Evolutionary conservation across 2,888 invertebrate genomes (phyloP).

Genomic region (Lomographa bimaculata): DNA sequence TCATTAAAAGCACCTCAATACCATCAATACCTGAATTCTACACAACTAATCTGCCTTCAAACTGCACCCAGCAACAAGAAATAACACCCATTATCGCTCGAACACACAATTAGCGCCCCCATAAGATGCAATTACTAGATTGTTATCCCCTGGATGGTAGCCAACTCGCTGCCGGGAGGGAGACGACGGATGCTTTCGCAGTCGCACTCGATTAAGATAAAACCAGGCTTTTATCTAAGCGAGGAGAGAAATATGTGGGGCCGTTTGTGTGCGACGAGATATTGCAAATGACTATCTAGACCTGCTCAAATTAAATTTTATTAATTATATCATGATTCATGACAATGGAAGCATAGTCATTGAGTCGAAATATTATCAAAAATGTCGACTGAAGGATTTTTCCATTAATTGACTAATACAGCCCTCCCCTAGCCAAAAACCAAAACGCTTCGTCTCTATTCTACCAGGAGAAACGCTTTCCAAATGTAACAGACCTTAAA

Average conservation of each 20-base stretch:
- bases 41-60: not conserved
- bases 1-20: too few species aligned
- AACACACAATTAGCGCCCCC: constrained; percentile 36
- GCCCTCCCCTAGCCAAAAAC: too few species aligned
- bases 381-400: too few species aligned
- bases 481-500: too few species aligned
- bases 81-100: constrained; percentile 29
- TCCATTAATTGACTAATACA: too few species aligned
- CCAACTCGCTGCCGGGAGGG: constrained; percentile 37
- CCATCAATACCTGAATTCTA: too few species aligned
- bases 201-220: constrained; percentile 32
- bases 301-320: too few species aligned
- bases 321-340: too few species aligned
- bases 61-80: constrained; percentile 19
- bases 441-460: too few species aligned
- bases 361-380: too few species aligned
- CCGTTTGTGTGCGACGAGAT: constrained; percentile 36
- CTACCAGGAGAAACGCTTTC: too few species aligned
- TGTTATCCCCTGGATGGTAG: constrained; percentile 46
- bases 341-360: too few species aligned
- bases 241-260: constrained; percentile 29
- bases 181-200: constrained; percentile 36
- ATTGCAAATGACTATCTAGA: constrained; percentile 25
- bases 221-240: constrained; percentile 33
- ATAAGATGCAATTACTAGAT: constrained; percentile 51